phyloP scores from a whole-genome alignment of 2,888 invertebrate genomes.

The Steinernema hermaphroditum region DNA sequence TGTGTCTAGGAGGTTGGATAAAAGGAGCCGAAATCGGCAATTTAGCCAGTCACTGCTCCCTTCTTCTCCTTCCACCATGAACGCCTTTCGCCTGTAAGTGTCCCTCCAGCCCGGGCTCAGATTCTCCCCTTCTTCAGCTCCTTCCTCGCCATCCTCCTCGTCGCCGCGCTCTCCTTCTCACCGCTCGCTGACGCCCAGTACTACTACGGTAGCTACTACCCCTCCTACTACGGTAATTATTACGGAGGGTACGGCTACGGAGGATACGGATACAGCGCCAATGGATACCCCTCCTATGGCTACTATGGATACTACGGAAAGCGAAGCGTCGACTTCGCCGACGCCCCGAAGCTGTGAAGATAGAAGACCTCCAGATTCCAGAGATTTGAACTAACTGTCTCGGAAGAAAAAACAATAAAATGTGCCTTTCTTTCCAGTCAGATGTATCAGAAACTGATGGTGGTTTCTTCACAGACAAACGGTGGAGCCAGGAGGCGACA shows the following conservation, averaged over 20 bases:
- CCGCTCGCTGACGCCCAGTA: constrained; percentile 1
- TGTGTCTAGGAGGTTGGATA: too few species aligned
- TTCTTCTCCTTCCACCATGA: too few species aligned
- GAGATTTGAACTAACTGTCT: neutral
- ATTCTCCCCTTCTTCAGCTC: neutral
- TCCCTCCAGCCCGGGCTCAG: neutral
- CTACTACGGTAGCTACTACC: constrained; percentile 9
- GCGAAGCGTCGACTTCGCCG: neutral
- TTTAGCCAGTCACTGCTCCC: too few species aligned
- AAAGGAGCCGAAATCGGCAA: too few species aligned
- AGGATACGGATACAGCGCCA: neutral
- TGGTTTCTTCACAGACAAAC: too few species aligned
- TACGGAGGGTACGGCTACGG: neutral
- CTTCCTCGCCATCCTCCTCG: neutral
- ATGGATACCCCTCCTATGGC: neutral
- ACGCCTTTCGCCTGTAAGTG: neutral
- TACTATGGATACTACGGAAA: constrained; percentile 9
- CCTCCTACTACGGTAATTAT: constrained; percentile 17
- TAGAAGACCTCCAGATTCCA: too few species aligned
- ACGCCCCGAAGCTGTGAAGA: neutral
- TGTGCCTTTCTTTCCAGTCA: neutral
- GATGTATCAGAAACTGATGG: too few species aligned
- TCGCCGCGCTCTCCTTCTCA: neutral
- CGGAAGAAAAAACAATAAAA: neutral
- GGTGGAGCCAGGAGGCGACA: too few species aligned